These are phyloP conservation scores for Perithous albicinctus DNA, from an alignment of 2,888 invertebrate genomes.

Conservation along the genomic window DNA sequence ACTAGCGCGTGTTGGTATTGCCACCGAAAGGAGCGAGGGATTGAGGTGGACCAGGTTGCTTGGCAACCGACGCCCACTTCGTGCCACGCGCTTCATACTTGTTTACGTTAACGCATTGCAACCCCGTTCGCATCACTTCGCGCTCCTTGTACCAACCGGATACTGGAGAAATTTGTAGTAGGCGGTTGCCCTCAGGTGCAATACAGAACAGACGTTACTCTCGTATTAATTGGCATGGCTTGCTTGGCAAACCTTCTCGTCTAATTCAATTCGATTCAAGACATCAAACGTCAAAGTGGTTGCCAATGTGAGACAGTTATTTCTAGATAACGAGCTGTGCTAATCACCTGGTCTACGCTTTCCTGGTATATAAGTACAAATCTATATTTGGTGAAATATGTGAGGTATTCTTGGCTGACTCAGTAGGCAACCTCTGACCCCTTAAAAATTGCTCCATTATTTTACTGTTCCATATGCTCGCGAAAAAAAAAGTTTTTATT, in stretches of 20 bases:
- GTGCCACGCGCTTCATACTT: constrained; percentile 74
- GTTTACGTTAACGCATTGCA: constrained; percentile 60
- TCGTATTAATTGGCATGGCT: too few species aligned
- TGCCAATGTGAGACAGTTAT: background rate
- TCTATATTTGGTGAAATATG: too few species aligned
- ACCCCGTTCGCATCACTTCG: background rate
- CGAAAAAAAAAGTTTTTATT: too few species aligned
- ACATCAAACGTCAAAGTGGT: background rate
- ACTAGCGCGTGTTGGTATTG: background rate
- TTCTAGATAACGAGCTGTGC: background rate
- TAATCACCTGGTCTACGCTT: background rate
- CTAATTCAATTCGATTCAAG: constrained; percentile 7
- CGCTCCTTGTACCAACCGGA: background rate
- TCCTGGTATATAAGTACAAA: too few species aligned
- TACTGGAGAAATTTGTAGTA: background rate
- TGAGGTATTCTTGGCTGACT: too few species aligned
- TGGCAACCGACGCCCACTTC: constrained; percentile 79
- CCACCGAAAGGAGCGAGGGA: background rate
- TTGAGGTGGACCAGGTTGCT: constrained; percentile 76
- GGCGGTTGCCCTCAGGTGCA: background rate
- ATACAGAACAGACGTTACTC: background rate
- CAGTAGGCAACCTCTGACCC: too few species aligned
- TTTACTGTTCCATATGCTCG: too few species aligned
- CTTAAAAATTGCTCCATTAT: too few species aligned
- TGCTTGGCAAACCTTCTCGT: background rate